These are phyloP conservation scores for Conger conger DNA, from an alignment of 2,113 vertebrate species.

Conservation along the genomic window DNA sequence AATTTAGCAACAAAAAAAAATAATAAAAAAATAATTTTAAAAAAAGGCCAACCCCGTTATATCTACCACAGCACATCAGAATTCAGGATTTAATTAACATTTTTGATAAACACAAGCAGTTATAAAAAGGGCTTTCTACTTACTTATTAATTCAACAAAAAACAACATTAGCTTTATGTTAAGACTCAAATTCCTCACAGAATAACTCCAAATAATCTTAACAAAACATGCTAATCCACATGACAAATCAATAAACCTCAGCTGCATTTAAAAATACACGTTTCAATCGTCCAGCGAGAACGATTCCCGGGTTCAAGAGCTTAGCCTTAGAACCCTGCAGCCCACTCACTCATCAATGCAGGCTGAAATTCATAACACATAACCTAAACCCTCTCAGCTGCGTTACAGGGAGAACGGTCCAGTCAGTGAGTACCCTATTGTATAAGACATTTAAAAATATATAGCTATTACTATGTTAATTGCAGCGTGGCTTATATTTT, in stretches of 20 bases:
- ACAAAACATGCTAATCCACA: not conserved
- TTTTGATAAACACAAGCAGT: not conserved
- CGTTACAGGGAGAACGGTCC: not conserved
- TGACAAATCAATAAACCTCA: not conserved
- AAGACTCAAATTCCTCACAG: not conserved
- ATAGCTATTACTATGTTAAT: too few relatives aligned
- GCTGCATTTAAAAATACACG: not conserved
- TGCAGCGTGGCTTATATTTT: not conserved
- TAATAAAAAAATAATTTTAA: too few relatives aligned
- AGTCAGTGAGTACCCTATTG: not conserved
- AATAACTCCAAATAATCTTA: not conserved
- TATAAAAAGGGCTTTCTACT: too few relatives aligned
- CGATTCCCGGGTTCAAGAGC: too few relatives aligned
- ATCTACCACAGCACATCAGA: not conserved
- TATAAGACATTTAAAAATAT: not conserved
- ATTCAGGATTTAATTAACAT: not conserved
- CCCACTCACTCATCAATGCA: not conserved
- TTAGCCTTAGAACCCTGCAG: not conserved
- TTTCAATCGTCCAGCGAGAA: not conserved
- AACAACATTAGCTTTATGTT: not conserved
- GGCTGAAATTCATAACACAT: not conserved
- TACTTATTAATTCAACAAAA: not conserved
- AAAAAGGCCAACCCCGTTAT: not conserved
- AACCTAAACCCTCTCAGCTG: not conserved
- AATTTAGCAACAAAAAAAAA: too few relatives aligned